These are phyloP conservation scores for Eremobia ochroleuca DNA, from an alignment of 2,888 invertebrate genomes.

Conservation along the genomic window DNA sequence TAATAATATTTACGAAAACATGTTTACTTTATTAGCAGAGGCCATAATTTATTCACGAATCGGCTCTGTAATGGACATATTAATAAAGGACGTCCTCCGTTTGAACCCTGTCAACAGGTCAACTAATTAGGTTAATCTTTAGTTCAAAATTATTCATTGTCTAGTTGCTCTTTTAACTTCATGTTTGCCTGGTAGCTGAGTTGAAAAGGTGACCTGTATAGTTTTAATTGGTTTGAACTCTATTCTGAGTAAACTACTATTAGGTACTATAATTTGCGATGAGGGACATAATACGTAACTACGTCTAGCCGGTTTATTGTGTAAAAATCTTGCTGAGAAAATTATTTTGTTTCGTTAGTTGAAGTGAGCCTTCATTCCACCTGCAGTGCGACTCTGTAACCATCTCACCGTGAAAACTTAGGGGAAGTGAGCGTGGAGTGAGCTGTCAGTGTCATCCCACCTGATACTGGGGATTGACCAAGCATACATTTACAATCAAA, in stretches of 20 bases:
- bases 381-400: no score
- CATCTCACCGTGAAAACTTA: no score
- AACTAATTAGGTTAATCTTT: constrained; percentile 63
- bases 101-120: constrained; percentile 56
- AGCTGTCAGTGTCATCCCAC: no score
- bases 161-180: constrained; percentile 44
- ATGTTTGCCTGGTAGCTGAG: constrained; percentile 48
- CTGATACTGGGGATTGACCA: no score
- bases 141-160: constrained; percentile 56
- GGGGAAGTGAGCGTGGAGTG: no score
- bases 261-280: not conserved
- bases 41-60: constrained; percentile 60
- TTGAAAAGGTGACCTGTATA: not conserved
- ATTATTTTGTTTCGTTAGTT: not conserved
- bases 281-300: not conserved
- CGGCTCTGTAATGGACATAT: constrained; percentile 47
- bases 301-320: no score
- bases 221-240: not conserved
- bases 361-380: no score
- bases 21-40: constrained; percentile 48
- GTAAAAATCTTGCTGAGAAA: no score
- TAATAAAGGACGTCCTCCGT: constrained; percentile 58
- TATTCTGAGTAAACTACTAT: no score
- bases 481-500: no score
- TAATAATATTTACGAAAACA: constrained; percentile 46